Evolutionary conservation across 2,888 invertebrate genomes (phyloP), one percentile per base, ranked within the genome.

Genomic region (Exephanes ischioxanthus): DNA sequence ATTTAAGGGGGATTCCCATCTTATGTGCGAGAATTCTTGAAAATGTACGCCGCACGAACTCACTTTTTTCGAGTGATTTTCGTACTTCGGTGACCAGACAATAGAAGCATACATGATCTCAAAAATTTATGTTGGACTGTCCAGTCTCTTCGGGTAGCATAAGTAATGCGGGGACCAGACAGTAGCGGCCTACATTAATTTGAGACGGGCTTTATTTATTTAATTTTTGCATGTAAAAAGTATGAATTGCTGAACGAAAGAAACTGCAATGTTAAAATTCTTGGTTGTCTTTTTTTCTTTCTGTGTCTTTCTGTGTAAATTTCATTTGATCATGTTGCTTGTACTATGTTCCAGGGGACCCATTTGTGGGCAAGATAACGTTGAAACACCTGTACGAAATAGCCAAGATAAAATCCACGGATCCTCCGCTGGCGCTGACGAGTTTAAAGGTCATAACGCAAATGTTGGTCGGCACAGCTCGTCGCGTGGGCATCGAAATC

Each of bases 371-470:
- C 0, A 98, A 97, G 95, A 96, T 99, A 80, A 98, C 99, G 0
- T 92, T 98, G 0, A 99, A 99, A 94, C 99, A 99, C 94, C 94
- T 99, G 16, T 99, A 99, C 94, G 99, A 99, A 96, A 99, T 99
- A 92, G 99, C 99, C 0, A 95, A 96, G 94, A 97, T 99, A n/a
- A 99, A 99, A 94, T 95, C 96, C n/a, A 95, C 97, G 92, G 99
- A 99, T 94, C 97, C 97, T 3, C 94, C 97, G 0, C 93, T 97
- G 33, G 96, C 96, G 90, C 95, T 96, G 90, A 94, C 95, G 87
- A 92, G 95, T 11, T 90, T 97, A 85, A 91, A 97, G 94, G 96
- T 97, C 92, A 95, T 99, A 91, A 99, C 98, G 92, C 95, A 95
- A 87, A 96, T 96, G 96, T 92, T 99, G 11, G 95, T 98, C 88